Evolutionary conservation across 2,797 vertebrate species (phyloP).

Genomic region (Lepidocolaptes lacrymiger): DNA sequence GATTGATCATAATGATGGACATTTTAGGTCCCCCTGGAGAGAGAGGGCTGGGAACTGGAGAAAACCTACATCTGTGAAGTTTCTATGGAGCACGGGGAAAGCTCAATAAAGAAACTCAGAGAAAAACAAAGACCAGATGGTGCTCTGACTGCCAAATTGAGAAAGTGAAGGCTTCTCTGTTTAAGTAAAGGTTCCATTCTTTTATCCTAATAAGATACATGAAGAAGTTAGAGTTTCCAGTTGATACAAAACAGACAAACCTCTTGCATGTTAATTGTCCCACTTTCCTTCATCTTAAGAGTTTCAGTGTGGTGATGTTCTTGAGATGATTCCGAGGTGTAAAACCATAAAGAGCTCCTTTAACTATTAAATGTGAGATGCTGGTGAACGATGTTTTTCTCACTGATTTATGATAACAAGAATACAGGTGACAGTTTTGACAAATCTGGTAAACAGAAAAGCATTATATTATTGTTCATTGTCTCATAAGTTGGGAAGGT

Average conservation of each 20-base stretch:
- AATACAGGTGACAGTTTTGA: constrained; percentile 4
- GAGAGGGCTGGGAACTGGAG: background rate
- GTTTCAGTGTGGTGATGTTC: constrained; percentile 1
- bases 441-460: constrained; percentile 9
- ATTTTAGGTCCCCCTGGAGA: background rate
- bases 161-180: background rate
- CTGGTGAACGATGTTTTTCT: background rate
- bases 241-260: background rate
- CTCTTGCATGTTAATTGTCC: background rate
- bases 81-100: background rate
- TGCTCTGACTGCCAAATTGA: background rate
- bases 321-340: background rate
- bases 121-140: constrained; percentile 17
- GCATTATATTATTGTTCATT: background rate
- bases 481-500: background rate
- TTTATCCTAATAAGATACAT: background rate
- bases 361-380: background rate
- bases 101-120: background rate
- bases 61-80: background rate
- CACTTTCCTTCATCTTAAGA: background rate
- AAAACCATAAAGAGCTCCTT: constrained; percentile 8
- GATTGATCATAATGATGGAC: constrained; percentile 24
- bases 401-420: background rate
- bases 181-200: background rate
- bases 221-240: background rate